Evolutionary conservation across 2,113 vertebrate species (phyloP), one percentile per base, ranked within the genome.

Genomic region (Spheniscus mendiculus): DNA sequence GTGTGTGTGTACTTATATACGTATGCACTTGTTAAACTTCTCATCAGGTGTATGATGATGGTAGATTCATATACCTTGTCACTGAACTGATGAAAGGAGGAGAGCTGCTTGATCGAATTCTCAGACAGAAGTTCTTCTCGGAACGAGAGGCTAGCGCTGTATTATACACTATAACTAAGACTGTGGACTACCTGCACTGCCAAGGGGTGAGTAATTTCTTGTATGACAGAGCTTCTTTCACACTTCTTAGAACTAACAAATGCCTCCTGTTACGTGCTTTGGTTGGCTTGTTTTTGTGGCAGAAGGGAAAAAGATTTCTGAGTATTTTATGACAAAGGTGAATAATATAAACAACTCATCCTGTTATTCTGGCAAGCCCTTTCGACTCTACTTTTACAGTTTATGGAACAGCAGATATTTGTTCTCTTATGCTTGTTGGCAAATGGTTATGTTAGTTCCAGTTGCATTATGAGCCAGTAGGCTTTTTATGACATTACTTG

Each of bases 21-120:
- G 2, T 89, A 7, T 30, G 32, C 18, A 1, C 50, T 66, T 88
- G 55, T 83, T 83, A 21, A 71, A 65, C 96, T 77, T 94, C 82
- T 91, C 40, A 12, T 17, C 93, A 99, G 99, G 99, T 99, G 82
- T 99, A 99, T 73, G 99, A 99, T 45, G 99, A 99, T 93, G 99
- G 99, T 91, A 98, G 99, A 93, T 99, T 99, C 86, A 99, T 99
- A 55, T 99, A 99, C 96, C 98, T 99, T 96, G 99, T 99, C 77
- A 99, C 99, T 0, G 99, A 99, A 95, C 98, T 99, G 95, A 99
- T 99, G 99, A 99, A 99, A 90, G 99, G 99, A 27, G 99, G 99
- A 30, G 99, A 99, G 95, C 98, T 99, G 91, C 98, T 99, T 66
- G 99, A 99, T 94, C 98, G 98, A 62, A 99, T 99, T 96, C 99